Evolutionary conservation across 2,888 invertebrate genomes (phyloP), one percentile per base, ranked within the genome.

Genomic region (Amphipoea oculea): DNA sequence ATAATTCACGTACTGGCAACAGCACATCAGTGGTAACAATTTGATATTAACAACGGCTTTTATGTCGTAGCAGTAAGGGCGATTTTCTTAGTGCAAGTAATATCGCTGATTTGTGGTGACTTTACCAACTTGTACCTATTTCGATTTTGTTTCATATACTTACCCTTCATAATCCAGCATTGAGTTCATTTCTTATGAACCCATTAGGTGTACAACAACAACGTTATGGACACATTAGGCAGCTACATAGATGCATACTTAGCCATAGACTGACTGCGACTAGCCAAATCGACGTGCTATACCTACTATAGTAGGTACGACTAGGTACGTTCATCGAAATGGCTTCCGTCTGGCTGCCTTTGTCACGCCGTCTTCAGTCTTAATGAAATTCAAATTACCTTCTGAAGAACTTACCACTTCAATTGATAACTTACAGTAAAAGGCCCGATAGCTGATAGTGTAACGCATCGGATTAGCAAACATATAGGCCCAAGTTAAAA

Each of bases 341-440:
- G 83, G 83, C 36, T 84, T 78, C 84, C 79, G 83, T 84, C 86
- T 84, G 84, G 83, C 57, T 83, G 73, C 86, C 62, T 73, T 69
- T 70, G 78, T 60, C 72, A 83, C 45, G 72, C 45, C 48, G 48
- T 45, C 42, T 76, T 70, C 36, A 62, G n/a, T 86, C 69, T 83
- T 12, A 82, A 81, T 81, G 51, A 85, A 85, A 73, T 74, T 85
- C 51, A 73, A 81, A 82, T 69, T 62, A 66, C 17, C 17, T 72
- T 51, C 65, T n/a, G 45, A 5, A 40, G 74, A 63, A 51, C 23
- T 54, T 9, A 45, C 14, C n/a, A 23, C 9, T 70, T 40, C 14
- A 11, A 36, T 20, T 79, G 40, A 4, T 48, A 48, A 40, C 17
- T 48, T 45, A 29, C 4, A 17, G 12, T n/a, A n/a, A n/a, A n/a